Evolutionary conservation across 2,888 invertebrate genomes (phyloP).

Genomic region (Noctua comes): DNA sequence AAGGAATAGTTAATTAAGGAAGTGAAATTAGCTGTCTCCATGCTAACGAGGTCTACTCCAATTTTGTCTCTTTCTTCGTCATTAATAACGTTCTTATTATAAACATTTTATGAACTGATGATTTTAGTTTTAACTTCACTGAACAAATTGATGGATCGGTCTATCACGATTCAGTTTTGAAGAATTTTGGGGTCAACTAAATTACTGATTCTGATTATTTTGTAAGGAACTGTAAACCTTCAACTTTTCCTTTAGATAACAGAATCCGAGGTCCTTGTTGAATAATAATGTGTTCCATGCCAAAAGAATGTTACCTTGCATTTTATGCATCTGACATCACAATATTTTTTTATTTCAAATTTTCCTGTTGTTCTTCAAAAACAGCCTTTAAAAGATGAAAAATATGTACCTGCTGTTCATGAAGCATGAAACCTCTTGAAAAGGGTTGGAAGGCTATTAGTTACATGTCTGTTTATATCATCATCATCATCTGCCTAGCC

Average conservation of each 20-base stretch:
- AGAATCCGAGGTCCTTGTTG: slow-evolving; percentile 29
- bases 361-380: slow-evolving; percentile 33
- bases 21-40: slow-evolving; percentile 55
- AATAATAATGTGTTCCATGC: slow-evolving; percentile 15
- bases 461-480: not conserved
- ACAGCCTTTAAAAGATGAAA: not conserved
- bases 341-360: slow-evolving; percentile 30
- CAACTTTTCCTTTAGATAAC: slow-evolving; percentile 30
- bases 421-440: not conserved
- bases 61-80: slow-evolving; percentile 20
- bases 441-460: not conserved
- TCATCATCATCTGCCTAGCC: no score
- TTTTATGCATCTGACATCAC: slow-evolving; percentile 28
- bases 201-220: slow-evolving; percentile 13
- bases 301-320: slow-evolving; percentile 40
- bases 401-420: not conserved
- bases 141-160: not conserved
- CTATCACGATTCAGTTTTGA: not conserved
- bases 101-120: slow-evolving; percentile 1
- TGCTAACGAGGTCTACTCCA: slow-evolving; percentile 36
- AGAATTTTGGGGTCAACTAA: slow-evolving; percentile 5
- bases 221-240: slow-evolving; percentile 13
- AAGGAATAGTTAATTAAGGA: slow-evolving; percentile 53
- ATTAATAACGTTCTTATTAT: slow-evolving; percentile 26
- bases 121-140: slow-evolving; percentile 1